Conservation (phyloP, 2,888 invertebrate genomes). For the Clistopyga incitator region DNA sequence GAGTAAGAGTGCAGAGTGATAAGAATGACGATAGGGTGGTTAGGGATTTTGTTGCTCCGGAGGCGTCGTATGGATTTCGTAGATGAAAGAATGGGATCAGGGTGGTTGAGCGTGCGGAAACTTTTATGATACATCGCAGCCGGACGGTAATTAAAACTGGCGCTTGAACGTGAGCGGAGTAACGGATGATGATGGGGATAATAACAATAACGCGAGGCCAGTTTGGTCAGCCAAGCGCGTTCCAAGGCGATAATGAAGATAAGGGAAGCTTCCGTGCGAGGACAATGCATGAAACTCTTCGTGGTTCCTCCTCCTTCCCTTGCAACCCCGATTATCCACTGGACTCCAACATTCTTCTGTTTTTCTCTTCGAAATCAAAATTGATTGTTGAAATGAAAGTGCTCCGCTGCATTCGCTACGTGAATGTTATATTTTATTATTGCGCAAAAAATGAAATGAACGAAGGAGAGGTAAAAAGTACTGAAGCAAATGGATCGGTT, state of each 20-base stretch:
- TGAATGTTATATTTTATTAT: background rate
- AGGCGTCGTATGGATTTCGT: background rate
- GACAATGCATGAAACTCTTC: constrained; percentile 20
- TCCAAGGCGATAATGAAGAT: constrained; percentile 68
- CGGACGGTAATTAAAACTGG: constrained; percentile 75
- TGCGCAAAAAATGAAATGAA: background rate
- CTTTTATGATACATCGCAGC: constrained; percentile 75
- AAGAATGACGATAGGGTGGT: background rate
- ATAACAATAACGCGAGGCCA: constrained; percentile 65
- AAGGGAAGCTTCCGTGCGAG: constrained; percentile 59
- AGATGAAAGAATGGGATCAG: constrained; percentile 55
- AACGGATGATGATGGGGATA: constrained; percentile 71
- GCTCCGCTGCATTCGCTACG: constrained; percentile 12
- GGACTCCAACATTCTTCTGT: constrained; percentile 21
- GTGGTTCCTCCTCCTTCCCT: background rate
- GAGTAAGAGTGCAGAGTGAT: background rate
- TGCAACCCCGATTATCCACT: constrained; percentile 6
- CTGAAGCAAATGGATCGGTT: background rate
- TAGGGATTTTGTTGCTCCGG: background rate
- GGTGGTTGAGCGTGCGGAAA: constrained; percentile 68
- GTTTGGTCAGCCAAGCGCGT: constrained; percentile 58
- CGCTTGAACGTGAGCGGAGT: constrained; percentile 72
- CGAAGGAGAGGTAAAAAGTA: background rate
- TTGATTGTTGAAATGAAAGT: constrained; percentile 48
- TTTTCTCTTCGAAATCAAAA: constrained; percentile 39